phyloP scores from a whole-genome alignment of 1,140 invertebrate species.

The Hirudo medicinalis region DNA sequence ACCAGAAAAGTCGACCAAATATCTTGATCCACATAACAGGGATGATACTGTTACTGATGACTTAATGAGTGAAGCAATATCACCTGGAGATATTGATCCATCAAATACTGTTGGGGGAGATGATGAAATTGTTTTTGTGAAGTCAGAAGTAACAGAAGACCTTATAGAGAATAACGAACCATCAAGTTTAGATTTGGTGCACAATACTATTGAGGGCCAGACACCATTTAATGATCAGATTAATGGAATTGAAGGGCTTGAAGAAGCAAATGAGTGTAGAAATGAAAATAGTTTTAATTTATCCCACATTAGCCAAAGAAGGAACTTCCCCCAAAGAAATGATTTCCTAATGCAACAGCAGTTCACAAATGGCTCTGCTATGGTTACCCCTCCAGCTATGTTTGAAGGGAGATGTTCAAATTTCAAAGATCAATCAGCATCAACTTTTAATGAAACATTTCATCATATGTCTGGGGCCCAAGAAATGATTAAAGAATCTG shows the following conservation, averaged over 20 bases:
- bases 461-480: neutral
- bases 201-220: too few species aligned
- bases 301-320: too few species aligned
- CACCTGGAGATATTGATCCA: neutral
- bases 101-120: neutral
- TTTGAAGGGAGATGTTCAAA: too few species aligned
- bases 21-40: neutral
- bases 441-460: neutral
- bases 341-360: too few species aligned
- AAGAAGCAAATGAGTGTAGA: too few species aligned
- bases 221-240: too few species aligned
- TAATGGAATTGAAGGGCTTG: too few species aligned
- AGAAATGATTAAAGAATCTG: slow-evolving; percentile 14
- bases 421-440: neutral
- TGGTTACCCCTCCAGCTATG: too few species aligned
- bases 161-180: neutral
- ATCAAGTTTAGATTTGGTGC: too few species aligned
- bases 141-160: slow-evolving; percentile 6
- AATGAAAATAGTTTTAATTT: too few species aligned
- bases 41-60: neutral
- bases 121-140: slow-evolving; percentile 9
- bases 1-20: neutral
- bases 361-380: too few species aligned
- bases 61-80: slow-evolving; percentile 1
- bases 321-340: too few species aligned